These are phyloP conservation scores for Spilosoma lubricipeda DNA, from an alignment of 2,888 invertebrate species.

Conservation along the genomic window DNA sequence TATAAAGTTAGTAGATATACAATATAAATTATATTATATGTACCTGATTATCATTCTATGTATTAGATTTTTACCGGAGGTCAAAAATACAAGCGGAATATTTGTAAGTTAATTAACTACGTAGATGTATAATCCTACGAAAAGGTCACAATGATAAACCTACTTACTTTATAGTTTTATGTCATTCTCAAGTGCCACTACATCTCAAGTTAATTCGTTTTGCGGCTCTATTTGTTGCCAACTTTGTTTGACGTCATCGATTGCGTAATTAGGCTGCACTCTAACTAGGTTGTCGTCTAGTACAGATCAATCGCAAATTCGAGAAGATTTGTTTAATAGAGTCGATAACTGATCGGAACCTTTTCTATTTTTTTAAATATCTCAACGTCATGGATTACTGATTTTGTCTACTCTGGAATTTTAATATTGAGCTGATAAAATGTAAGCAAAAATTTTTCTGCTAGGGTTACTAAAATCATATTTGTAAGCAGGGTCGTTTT, in stretches of 20 bases:
- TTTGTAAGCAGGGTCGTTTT: conserved; percentile 9
- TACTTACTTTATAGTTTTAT: conserved; percentile 44
- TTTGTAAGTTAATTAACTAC: neutral
- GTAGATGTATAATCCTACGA: neutral
- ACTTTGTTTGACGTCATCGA: conserved; percentile 68
- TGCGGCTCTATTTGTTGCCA: conserved; percentile 62
- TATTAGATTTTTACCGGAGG: neutral
- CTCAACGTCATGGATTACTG: neutral
- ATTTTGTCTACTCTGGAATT: neutral
- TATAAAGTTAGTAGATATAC: too few relatives aligned
- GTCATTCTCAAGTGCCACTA: conserved; percentile 48
- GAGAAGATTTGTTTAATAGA: conserved; percentile 6
- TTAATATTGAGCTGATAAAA: conserved; percentile 9
- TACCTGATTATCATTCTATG: neutral
- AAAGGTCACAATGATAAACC: conserved; percentile 27
- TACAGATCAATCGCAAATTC: conserved; percentile 51
- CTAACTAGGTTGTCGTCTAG: conserved; percentile 58
- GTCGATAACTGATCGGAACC: neutral
- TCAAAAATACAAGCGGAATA: neutral
- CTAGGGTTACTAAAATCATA: conserved; percentile 14
- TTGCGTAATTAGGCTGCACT: conserved; percentile 64
- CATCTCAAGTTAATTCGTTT: conserved; percentile 60
- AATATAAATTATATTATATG: too few relatives aligned
- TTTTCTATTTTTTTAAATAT: conserved; percentile 1
- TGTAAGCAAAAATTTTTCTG: conserved; percentile 7